phyloP scores from a whole-genome alignment of 2,113 vertebrate genomes.

The Pedetes capensis region DNA sequence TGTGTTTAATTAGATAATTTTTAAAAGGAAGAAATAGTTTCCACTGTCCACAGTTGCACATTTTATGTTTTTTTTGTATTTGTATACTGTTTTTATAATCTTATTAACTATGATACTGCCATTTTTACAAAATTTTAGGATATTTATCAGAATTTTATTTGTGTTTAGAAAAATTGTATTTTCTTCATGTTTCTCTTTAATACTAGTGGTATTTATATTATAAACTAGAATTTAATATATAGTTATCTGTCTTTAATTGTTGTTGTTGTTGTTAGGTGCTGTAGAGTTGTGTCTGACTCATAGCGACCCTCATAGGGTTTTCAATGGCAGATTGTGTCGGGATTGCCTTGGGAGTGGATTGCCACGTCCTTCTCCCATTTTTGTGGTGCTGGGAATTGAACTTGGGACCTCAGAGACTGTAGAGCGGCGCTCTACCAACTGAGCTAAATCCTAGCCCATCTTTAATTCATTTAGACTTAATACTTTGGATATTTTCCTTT shows the following conservation, averaged over 20 bases:
- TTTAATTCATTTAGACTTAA: neutral
- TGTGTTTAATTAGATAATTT: neutral
- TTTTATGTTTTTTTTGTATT: neutral
- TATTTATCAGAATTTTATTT: neutral
- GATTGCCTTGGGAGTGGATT: too few species aligned
- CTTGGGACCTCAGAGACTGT: too few species aligned
- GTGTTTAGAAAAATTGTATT: neutral
- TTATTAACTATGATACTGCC: neutral
- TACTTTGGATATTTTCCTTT: neutral
- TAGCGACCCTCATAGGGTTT: too few species aligned
- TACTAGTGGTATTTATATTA: neutral
- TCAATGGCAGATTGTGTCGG: too few species aligned
- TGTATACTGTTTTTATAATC: constrained; percentile 3
- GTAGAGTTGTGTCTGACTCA: too few species aligned
- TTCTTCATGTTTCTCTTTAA: neutral
- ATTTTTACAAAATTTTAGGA: neutral
- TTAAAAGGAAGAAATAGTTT: neutral
- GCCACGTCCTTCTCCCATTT: too few species aligned
- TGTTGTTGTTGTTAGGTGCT: too few species aligned
- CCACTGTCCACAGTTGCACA: neutral
- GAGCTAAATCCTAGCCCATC: too few species aligned
- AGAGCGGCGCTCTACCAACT: too few species aligned
- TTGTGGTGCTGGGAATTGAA: too few species aligned
- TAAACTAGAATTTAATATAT: neutral
- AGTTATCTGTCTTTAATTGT: neutral